Base-by-base conservation (phyloP, 2,113 vertebrate genomes). In the Muscicapa adusta region DNA sequence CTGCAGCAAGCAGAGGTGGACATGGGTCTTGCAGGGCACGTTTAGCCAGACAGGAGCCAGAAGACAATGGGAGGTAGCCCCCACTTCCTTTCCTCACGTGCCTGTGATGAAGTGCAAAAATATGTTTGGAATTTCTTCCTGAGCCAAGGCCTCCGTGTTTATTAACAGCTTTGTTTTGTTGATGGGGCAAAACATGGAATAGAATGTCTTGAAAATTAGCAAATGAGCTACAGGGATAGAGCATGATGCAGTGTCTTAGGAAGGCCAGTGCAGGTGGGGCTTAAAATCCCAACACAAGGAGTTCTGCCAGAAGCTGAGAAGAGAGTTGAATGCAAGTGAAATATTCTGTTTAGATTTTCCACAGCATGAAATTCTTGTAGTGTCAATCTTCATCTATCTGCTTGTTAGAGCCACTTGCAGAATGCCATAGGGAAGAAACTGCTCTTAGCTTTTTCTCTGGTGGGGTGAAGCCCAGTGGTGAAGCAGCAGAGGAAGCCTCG, bases 181-280 rank as follows among this genome's bases (percentile, higher is more conserved):
- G 2, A 24, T 5, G 18, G 60, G 34, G 20, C 5, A 83, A 90
- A 83, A 42, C 2, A 6, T 11, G 8, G 45, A 63, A 43, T 33
- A 19, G 18, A 77, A 11, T 48, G 38, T 19, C 61, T 81, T 5
- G 3, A 72, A 85, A 75, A 67, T 51, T 25, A 58, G 15, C 16
- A 53, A 65, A 24, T 50, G 43, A 84, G 9, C 17, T 61, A 12
- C 10, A 38, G 14, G 36, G 14, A 51, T 8, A 45, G 18, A 56
- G 33, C 18, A 45, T 1, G 1, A 58, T 0, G 3, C 40, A 81
- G 29, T 0, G 0, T 31, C 34, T 42, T 36, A 70, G 54, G 25
- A 68, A 82, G 18, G 16, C 17, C 17, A 34, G 33, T 18, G 23
- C 38, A 34, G 62, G 26, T 47, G n/a, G 25, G 62, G 9, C 42